Conservation (phyloP, 1,140 invertebrate species). For the Aphelenchoides besseyi region DNA sequence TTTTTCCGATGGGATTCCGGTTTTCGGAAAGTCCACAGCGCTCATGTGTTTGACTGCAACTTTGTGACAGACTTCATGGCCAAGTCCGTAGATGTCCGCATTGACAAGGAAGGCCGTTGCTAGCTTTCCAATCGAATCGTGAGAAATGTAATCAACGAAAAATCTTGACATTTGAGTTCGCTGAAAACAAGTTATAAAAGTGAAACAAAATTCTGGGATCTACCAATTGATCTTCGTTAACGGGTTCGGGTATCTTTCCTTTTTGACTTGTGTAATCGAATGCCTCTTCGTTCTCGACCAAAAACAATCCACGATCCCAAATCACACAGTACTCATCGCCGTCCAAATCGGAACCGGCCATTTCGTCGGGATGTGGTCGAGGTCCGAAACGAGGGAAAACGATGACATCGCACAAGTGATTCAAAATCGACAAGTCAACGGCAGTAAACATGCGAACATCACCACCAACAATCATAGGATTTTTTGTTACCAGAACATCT, state of each 20-base stretch:
- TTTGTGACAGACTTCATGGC: constrained; percentile 37
- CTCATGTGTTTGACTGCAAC: constrained; percentile 51
- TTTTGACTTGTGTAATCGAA: constrained; percentile 55
- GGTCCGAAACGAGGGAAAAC: constrained; percentile 64
- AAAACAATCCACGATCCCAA: constrained; percentile 60
- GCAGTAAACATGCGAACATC: constrained; percentile 64
- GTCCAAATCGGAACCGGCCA: constrained; percentile 65
- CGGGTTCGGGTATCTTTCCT: constrained; percentile 5
- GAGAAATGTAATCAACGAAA: constrained; percentile 52
- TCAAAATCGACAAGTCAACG: constrained; percentile 60
- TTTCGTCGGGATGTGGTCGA: constrained; percentile 65
- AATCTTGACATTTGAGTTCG: constrained; percentile 55
- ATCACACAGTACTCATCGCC: constrained; percentile 64
- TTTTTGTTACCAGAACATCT: constrained; percentile 64
- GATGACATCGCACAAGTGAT: constrained; percentile 64
- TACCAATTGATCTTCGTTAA: constrained; percentile 27
- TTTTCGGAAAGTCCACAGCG: constrained; percentile 59
- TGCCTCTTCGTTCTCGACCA: constrained; percentile 53
- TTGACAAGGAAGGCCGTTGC: constrained; percentile 53
- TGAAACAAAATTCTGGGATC: neutral
- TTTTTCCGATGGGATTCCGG: constrained; percentile 34
- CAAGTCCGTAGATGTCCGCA: constrained; percentile 56
- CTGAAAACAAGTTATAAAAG: neutral
- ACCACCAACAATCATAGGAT: constrained; percentile 64
- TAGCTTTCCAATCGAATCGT: constrained; percentile 60